Conservation (phyloP, 2,113 vertebrate species). For the Gymnorhina tibicen region DNA sequence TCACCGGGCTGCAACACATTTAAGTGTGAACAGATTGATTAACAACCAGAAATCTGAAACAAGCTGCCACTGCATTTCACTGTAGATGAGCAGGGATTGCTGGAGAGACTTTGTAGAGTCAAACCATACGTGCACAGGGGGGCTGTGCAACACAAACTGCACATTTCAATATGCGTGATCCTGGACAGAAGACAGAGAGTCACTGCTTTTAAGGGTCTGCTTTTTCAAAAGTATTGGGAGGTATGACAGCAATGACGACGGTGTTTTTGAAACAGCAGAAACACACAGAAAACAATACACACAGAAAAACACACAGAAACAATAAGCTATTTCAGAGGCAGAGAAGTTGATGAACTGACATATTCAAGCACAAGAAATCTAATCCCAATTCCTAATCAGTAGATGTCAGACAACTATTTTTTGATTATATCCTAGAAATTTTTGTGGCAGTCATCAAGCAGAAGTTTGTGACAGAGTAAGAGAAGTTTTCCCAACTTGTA, state of each 20-base stretch:
- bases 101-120: background rate
- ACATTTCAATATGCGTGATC: background rate
- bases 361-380: background rate
- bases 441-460: background rate
- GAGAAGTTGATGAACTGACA: background rate
- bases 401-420: background rate
- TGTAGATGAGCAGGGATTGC: background rate
- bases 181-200: background rate
- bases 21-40: background rate
- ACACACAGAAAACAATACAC: background rate
- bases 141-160: background rate
- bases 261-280: background rate
- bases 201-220: background rate
- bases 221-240: background rate
- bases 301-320: background rate
- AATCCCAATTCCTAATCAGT: background rate
- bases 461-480: background rate
- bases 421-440: background rate
- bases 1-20: background rate
- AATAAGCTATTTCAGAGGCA: background rate
- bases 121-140: fast-evolving
- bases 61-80: background rate
- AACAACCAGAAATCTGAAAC: background rate
- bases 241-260: fast-evolving
- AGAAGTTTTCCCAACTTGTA: background rate